A percentile compares a stretch with the other conserved stretches of the same genome.
Conservation (phyloP, 1,140 invertebrate genomes). For the Plodia interpunctella region DNA sequence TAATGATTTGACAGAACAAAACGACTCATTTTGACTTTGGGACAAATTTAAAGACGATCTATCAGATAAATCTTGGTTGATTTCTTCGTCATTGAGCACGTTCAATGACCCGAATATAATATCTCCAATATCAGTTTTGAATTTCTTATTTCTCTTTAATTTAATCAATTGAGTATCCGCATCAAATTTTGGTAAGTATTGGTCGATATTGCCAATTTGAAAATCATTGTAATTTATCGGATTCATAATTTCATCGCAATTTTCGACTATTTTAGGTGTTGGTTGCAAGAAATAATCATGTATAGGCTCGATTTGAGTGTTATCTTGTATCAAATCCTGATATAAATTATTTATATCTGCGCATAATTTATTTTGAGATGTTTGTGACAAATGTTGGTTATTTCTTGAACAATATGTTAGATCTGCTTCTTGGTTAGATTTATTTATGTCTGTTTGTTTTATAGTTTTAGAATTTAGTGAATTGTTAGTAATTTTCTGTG, state of each 20-base stretch:
- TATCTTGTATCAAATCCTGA: neutral
- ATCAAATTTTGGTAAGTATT: neutral
- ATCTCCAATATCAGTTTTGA: constrained; percentile 26
- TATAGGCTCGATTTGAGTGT: neutral
- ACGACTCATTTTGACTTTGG: constrained; percentile 30
- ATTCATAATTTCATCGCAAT: neutral
- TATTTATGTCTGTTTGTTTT: too few species aligned
- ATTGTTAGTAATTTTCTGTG: too few species aligned
- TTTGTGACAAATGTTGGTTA: constrained; percentile 13
- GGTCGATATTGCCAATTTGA: neutral
- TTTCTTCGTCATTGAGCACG: constrained; percentile 41
- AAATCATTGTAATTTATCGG: neutral
- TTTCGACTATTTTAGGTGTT: neutral
- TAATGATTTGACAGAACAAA: constrained; percentile 37
- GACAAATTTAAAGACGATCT: constrained; percentile 23
- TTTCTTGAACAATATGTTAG: neutral
- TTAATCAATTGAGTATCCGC: neutral
- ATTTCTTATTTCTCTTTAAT: constrained; percentile 19
- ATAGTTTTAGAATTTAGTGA: too few species aligned
- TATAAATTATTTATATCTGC: neutral
- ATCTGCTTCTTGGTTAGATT: neutral
- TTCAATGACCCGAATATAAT: constrained; percentile 42
- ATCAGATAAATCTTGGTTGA: constrained; percentile 12
- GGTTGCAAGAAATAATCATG: neutral
- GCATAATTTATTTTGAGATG: neutral